Conservation (phyloP, 2,113 vertebrate species). For the Larimichthys polyactis region DNA sequence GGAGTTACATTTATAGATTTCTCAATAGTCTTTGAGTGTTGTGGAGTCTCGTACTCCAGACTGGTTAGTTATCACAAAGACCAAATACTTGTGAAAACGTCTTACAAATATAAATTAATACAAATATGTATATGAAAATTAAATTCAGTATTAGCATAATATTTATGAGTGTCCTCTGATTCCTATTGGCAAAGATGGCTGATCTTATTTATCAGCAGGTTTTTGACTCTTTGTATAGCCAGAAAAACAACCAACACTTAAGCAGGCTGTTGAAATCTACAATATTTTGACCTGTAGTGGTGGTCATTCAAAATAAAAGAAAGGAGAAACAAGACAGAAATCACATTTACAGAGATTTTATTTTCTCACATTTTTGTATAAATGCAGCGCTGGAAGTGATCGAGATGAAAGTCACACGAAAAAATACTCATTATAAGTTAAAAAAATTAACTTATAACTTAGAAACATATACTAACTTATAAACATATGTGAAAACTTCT, state of each 20-base stretch:
- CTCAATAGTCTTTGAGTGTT: not conserved
- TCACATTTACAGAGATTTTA: not conserved
- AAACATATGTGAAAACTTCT: not conserved
- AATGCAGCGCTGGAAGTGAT: not conserved
- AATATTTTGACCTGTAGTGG: not conserved
- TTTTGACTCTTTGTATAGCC: not conserved
- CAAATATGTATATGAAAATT: not conserved
- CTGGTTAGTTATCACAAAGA: not conserved
- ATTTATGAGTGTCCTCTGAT: not conserved
- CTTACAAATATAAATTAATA: not conserved
- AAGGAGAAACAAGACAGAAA: not conserved
- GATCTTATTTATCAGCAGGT: not conserved
- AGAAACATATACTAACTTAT: no score
- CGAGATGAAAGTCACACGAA: no score
- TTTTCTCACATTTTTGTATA: not conserved
- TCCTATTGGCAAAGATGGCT: not conserved
- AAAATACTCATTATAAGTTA: no score
- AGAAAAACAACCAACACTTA: not conserved
- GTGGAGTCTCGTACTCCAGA: not conserved
- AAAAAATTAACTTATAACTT: no score
- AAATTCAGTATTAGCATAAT: not conserved
- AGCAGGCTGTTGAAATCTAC: not conserved
- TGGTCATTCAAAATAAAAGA: not conserved
- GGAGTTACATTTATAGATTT: not conserved
- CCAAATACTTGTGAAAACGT: not conserved